Conservation (phyloP, 2,797 vertebrate species). For the Dermochelys coriacea region DNA sequence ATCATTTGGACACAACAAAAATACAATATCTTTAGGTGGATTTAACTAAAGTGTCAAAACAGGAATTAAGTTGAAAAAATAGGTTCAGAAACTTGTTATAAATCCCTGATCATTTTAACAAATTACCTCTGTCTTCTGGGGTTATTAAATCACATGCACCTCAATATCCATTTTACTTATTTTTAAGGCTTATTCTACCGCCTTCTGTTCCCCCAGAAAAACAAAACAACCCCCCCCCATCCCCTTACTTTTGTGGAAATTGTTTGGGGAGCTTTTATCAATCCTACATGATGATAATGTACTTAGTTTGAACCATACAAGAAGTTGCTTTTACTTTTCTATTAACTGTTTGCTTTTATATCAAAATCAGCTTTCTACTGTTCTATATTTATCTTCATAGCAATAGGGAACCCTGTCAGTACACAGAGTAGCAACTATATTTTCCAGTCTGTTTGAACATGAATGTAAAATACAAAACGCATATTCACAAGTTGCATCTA, state of each 20-base stretch:
- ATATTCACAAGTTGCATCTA: not conserved
- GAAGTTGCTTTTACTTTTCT: constrained; percentile 48
- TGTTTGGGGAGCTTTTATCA: constrained; percentile 57
- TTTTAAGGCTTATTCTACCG: not conserved
- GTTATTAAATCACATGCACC: not conserved
- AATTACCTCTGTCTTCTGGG: not conserved
- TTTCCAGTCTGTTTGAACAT: not conserved
- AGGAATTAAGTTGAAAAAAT: not conserved
- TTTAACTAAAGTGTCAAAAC: not conserved
- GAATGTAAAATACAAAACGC: not conserved
- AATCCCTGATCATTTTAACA: too few relatives aligned
- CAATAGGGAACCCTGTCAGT: constrained; percentile 42
- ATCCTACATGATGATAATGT: constrained; percentile 33
- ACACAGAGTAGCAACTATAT: not conserved
- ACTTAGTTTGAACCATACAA: constrained; percentile 54
- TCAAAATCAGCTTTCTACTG: constrained; percentile 55
- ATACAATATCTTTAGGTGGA: not conserved
- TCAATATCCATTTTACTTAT: not conserved
- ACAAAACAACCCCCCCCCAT: not conserved
- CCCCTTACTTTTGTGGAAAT: not conserved
- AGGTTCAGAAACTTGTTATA: not conserved
- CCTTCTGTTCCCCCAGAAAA: not conserved
- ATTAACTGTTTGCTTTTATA: constrained; percentile 58
- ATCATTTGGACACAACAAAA: not conserved
- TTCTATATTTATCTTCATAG: constrained; percentile 24